Base-by-base conservation (phyloP, 1,140 invertebrate genomes). In the Saccostrea cuccullata region DNA sequence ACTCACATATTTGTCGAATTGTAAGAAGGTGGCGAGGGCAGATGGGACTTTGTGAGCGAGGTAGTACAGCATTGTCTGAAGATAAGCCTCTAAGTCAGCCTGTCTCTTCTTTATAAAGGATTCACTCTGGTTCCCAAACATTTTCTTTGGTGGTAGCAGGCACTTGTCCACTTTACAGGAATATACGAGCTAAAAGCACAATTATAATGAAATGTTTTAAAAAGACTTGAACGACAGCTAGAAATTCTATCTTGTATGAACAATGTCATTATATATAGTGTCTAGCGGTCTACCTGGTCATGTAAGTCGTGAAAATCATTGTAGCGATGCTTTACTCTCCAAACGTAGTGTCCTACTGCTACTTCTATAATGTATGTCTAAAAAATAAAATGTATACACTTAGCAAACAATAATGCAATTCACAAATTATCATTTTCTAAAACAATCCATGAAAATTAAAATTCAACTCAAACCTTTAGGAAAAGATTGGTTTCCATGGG, bases 251-350 rank as follows among this genome's bases (percentile, higher is more conserved):
- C 2, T 15, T 60, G 58, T 13, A 4, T 13, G 2, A 60, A 60
- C 6, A 17, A n/a, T 64, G 58, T 20, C 15, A 20, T n/a, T n/a
- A 0, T 5, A 60, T 12, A 60, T 17, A 5, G 0, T 5, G 20
- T 20, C 20, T 60, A 15, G 8, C 11, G 36, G 15, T 58, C 17
- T 90, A 99, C 96, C 92, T 97, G 97, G 20, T 98, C 97, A 94
- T 99, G 97, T 8, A 99, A 96, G 70, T 98, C 97, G 85, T 96
- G 96, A 95, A 99, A 99, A 91, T 98, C 98, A 93, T 96, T 98
- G 94, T 98, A 99, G 83, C 98, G 96, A 93, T 98, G 97, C 91
- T 96, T 96, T 0, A 98, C 96, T 70, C 95, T 96, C 98, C 98
- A 99, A 82, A 96, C 96, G 89, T 97, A 96, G 73, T 96, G 94